A percentile compares a stretch with the other conserved stretches of the same genome.
phyloP scores from a whole-genome alignment of 2,888 invertebrate species.

The Dastarcus helophoroides region DNA sequence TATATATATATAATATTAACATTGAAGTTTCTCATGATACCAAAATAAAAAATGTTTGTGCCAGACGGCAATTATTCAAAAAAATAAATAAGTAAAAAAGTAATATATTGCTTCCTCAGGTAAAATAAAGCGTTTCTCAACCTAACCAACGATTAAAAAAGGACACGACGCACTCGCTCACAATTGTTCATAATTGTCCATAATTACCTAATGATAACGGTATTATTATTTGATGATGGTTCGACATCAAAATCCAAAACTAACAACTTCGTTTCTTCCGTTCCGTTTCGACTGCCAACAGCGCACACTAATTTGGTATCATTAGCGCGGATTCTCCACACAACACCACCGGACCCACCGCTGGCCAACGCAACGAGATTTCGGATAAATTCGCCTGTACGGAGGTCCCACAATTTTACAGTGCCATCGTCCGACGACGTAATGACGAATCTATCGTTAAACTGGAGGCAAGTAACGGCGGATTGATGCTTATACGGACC shows the following conservation, averaged over 20 bases:
- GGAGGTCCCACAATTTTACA: slow-evolving; percentile 97
- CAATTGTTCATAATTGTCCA: too few relatives aligned
- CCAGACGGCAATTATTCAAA: too few relatives aligned
- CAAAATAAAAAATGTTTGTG: too few relatives aligned
- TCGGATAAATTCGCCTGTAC: slow-evolving; percentile 91
- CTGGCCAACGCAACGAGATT: slow-evolving; percentile 89
- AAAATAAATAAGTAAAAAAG: too few relatives aligned
- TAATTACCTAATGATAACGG: too few relatives aligned
- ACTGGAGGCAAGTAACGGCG: slow-evolving; percentile 96
- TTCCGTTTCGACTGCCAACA: slow-evolving; percentile 96
- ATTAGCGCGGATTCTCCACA: slow-evolving; percentile 94
- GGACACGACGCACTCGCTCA: too few relatives aligned
- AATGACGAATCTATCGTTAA: slow-evolving; percentile 93
- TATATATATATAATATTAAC: too few relatives aligned
- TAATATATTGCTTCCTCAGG: too few relatives aligned
- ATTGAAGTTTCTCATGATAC: too few relatives aligned
- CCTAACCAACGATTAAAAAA: too few relatives aligned
- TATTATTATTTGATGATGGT: too few relatives aligned
- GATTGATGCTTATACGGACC: slow-evolving; percentile 95
- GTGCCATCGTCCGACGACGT: slow-evolving; percentile 99
- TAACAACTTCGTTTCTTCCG: slow-evolving; percentile 96
- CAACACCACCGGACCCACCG: slow-evolving; percentile 96
- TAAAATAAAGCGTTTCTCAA: too few relatives aligned
- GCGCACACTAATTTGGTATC: slow-evolving; percentile 97
- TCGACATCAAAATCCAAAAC: slow-evolving; percentile 95